phyloP scores from a whole-genome alignment of 2,113 vertebrate genomes.

The Serilophus lunatus region DNA sequence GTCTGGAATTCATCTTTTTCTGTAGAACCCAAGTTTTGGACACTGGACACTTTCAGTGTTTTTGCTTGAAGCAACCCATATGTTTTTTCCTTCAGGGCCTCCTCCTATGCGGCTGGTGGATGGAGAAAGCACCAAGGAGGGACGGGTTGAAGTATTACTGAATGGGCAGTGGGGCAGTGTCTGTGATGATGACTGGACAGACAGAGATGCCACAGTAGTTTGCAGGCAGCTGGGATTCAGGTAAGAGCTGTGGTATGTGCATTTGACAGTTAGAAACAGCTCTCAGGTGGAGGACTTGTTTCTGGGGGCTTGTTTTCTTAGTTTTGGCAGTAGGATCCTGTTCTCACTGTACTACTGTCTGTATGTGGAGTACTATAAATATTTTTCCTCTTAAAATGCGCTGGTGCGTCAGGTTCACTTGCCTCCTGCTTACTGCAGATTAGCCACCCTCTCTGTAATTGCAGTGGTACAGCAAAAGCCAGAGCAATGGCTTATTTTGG shows the following conservation, averaged over 20 bases:
- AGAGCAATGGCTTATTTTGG: conserved; percentile 80
- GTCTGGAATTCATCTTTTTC: background rate
- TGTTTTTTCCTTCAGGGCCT: conserved; percentile 19
- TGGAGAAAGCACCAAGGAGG: conserved; percentile 84
- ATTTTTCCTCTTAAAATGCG: background rate
- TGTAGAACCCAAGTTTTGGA: background rate
- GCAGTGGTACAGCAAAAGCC: conserved; percentile 81
- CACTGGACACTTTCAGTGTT: background rate
- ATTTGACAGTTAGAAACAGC: background rate
- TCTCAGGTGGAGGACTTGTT: background rate
- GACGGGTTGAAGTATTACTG: conserved; percentile 84
- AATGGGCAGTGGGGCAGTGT: conserved; percentile 88
- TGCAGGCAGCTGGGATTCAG: conserved; percentile 90
- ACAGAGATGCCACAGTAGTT: conserved; percentile 83
- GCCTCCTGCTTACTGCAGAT: background rate
- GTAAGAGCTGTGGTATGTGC: conserved; percentile 41
- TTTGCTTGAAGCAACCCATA: background rate
- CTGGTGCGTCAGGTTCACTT: background rate
- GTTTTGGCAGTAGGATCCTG: background rate
- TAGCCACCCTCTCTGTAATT: conserved; percentile 3
- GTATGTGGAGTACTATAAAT: background rate
- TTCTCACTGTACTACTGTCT: background rate
- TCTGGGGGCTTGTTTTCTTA: background rate
- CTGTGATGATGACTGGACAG: conserved; percentile 85
- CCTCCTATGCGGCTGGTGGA: conserved; percentile 80